Percentiles rank a stretch among this genome's conserved stretches.
These are phyloP conservation scores for Gymnodraco acuticeps DNA, from an alignment of 2,797 vertebrate species.

Conservation along the genomic window DNA sequence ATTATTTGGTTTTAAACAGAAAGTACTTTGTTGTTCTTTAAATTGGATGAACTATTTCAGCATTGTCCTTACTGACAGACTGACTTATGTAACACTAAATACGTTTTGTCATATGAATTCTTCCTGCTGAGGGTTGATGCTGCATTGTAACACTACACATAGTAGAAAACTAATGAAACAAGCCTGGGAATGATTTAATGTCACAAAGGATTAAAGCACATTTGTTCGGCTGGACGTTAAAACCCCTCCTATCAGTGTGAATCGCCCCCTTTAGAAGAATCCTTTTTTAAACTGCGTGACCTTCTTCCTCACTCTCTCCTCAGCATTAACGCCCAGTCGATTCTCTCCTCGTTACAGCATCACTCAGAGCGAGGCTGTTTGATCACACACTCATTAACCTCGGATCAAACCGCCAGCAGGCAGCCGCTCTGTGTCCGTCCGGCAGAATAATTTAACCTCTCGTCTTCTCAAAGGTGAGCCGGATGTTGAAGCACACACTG, in stretches of 20 bases:
- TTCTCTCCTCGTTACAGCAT: not conserved
- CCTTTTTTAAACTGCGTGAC: not conserved
- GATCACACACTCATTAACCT: slow-evolving; percentile 23
- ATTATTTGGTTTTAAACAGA: too few species aligned
- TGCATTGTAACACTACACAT: too few species aligned
- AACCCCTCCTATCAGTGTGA: not conserved
- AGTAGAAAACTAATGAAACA: too few species aligned
- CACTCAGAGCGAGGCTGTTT: not conserved
- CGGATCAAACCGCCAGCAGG: not conserved
- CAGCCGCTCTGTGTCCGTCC: not conserved
- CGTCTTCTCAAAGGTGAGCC: slow-evolving; percentile 3
- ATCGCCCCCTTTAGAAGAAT: not conserved
- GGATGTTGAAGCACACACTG: not conserved
- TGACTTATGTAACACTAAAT: too few species aligned
- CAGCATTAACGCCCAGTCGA: not conserved
- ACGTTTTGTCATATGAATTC: too few species aligned
- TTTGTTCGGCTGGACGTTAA: too few species aligned
- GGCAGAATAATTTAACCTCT: not conserved
- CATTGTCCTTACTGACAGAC: too few species aligned
- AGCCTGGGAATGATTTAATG: too few species aligned
- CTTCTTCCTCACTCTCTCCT: not conserved
- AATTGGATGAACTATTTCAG: too few species aligned
- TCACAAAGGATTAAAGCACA: too few species aligned
- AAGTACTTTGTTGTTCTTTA: too few species aligned
- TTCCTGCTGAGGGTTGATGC: too few species aligned